Percentiles rank a stretch among this genome's conserved stretches.
phyloP scores from a whole-genome alignment of 2,797 vertebrate genomes.

The Ctenopoma kingsleyae region DNA sequence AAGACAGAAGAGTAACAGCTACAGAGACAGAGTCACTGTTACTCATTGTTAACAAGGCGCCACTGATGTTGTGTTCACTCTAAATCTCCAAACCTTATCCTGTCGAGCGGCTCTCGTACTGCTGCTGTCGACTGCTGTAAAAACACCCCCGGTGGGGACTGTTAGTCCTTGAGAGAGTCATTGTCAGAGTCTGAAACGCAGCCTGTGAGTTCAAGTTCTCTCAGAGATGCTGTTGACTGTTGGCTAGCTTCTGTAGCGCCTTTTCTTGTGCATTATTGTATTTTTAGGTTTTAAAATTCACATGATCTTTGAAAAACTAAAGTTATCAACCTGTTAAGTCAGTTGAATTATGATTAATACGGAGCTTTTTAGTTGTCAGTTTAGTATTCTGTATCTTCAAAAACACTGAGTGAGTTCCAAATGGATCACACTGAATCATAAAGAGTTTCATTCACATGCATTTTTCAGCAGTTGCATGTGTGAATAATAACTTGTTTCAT shows the following conservation, averaged over 20 bases:
- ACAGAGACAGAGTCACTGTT: slow-evolving; percentile 41
- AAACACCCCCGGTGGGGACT: slow-evolving; percentile 44
- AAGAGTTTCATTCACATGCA: too few relatives aligned
- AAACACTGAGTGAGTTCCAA: too few relatives aligned
- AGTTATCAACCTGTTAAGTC: background rate
- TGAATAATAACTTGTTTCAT: too few relatives aligned
- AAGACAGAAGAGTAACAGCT: slow-evolving; percentile 7
- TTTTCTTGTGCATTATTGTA: background rate
- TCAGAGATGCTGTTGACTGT: slow-evolving; percentile 1
- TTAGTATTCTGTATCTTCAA: too few relatives aligned
- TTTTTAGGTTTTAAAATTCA: background rate
- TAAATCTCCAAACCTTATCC: slow-evolving; percentile 37
- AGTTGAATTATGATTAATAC: background rate
- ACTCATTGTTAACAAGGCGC: slow-evolving; percentile 47
- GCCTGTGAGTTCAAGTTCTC: slow-evolving; percentile 19
- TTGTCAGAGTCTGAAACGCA: slow-evolving; percentile 36
- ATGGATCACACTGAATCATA: too few relatives aligned
- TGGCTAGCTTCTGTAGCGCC: background rate
- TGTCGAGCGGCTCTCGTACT: slow-evolving; percentile 32
- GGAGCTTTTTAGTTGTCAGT: too few relatives aligned
- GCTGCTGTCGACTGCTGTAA: slow-evolving; percentile 44
- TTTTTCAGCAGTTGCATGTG: too few relatives aligned
- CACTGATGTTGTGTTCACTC: slow-evolving; percentile 44
- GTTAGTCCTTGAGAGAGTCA: slow-evolving; percentile 57
- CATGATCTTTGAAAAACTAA: too few relatives aligned